Percentiles rank a stretch among this genome's conserved stretches.
phyloP scores from a whole-genome alignment of 2,113 vertebrate genomes.

The Anarrhichthys ocellatus region DNA sequence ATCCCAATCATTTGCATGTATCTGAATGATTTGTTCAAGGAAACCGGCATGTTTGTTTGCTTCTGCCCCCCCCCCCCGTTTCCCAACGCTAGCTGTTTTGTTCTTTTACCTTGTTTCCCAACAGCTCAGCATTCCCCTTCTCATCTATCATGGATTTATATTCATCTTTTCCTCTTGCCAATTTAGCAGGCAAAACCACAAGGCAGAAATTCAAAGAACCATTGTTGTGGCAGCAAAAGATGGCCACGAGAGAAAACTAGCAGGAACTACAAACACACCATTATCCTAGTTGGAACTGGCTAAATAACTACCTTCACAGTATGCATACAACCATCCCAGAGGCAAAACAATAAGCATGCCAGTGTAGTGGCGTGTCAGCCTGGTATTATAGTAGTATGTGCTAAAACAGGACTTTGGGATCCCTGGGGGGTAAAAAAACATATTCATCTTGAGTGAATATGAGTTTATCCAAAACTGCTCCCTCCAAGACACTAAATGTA shows the following conservation, averaged over 20 bases:
- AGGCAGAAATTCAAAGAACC: slow-evolving; percentile 44
- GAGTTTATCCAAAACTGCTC: slow-evolving; percentile 1
- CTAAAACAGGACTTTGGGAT: slow-evolving; percentile 13
- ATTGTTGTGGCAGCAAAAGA: slow-evolving; percentile 48
- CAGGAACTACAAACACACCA: slow-evolving; percentile 64
- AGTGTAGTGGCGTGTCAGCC: slow-evolving; percentile 20
- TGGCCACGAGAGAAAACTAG: slow-evolving; percentile 49
- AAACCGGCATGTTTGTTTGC: not conserved
- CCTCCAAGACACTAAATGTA: slow-evolving; percentile 19
- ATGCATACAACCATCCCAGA: slow-evolving; percentile 36
- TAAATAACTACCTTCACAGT: slow-evolving; percentile 65
- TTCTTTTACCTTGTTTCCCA: slow-evolving; percentile 10
- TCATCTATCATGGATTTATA: slow-evolving; percentile 20
- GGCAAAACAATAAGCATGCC: slow-evolving; percentile 34
- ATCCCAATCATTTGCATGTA: not conserved
- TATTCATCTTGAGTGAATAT: slow-evolving; percentile 9
- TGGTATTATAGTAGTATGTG: not conserved
- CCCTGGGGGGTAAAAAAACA: slow-evolving; percentile 36
- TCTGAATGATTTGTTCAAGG: not conserved
- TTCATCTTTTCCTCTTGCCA: slow-evolving; percentile 42
- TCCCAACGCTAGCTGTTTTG: not conserved
- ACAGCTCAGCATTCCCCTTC: not conserved
- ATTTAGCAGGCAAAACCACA: slow-evolving; percentile 44
- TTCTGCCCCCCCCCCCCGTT: not conserved
- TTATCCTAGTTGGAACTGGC: slow-evolving; percentile 46